A percentile compares a stretch with the other conserved stretches of the same genome.
phyloP scores from a whole-genome alignment of 2,113 vertebrate species.

The Salvelinus namaycush region DNA sequence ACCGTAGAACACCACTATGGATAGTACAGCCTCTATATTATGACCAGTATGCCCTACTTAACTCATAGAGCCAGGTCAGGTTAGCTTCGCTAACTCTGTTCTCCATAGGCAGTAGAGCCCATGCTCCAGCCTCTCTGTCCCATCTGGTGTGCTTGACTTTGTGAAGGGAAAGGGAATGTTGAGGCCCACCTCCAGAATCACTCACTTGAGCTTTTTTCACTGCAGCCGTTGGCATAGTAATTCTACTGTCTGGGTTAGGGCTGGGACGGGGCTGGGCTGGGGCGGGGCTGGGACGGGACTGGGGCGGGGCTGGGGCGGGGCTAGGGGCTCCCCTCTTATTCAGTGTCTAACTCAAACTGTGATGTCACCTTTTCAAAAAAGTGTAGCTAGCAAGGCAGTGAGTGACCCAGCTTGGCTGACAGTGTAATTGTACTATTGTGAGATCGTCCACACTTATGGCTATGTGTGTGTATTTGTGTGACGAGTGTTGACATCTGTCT shows the following conservation, averaged over 20 bases:
- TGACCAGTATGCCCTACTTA: slow-evolving; percentile 8
- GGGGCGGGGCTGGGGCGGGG: too few species aligned
- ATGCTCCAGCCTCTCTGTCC: slow-evolving; percentile 2
- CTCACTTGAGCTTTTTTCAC: slow-evolving; percentile 6
- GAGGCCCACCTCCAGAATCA: slow-evolving; percentile 18
- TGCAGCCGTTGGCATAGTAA: background rate
- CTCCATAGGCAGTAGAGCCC: slow-evolving; percentile 24
- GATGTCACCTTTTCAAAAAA: slow-evolving; percentile 26
- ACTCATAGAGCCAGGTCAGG: slow-evolving; percentile 10
- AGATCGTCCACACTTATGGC: background rate
- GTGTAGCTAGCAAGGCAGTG: too few species aligned
- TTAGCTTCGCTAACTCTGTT: slow-evolving; percentile 18
- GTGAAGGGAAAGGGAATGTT: slow-evolving; percentile 27
- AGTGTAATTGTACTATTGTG: too few species aligned
- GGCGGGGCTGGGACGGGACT: too few species aligned
- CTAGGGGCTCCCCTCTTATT: background rate
- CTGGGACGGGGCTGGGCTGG: too few species aligned
- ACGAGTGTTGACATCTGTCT: background rate
- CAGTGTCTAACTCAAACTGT: slow-evolving; percentile 5
- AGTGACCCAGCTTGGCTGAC: too few species aligned
- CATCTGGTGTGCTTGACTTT: slow-evolving; percentile 29
- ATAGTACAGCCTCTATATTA: background rate
- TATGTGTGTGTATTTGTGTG: slow-evolving; percentile 4
- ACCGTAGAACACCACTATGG: background rate
- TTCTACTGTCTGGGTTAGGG: slow-evolving; percentile 17